Percentiles rank a stretch among this genome's conserved stretches.
Evolutionary conservation across 2,113 vertebrate species (phyloP).

Genomic region (Acanthochromis polyacanthus): DNA sequence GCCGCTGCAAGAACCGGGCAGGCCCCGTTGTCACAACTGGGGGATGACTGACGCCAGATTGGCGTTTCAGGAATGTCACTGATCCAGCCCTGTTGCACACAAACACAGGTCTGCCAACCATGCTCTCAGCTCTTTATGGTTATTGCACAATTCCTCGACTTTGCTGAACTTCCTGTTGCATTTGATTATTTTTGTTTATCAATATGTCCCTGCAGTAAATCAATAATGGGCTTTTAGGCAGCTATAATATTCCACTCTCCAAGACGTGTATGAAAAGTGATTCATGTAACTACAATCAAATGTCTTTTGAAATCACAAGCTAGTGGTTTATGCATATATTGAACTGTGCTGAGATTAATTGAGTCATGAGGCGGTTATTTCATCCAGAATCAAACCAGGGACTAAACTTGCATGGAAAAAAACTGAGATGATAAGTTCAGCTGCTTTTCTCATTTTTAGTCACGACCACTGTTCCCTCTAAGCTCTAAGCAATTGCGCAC

Average conservation of each 20-base stretch:
- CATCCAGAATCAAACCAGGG: too few species aligned
- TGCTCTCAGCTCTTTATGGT: conserved; percentile 82
- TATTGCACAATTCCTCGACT: conserved; percentile 13
- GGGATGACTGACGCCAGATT: conserved; percentile 72
- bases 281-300: too few species aligned
- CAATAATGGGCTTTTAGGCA: neutral
- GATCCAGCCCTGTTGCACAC: conserved; percentile 34
- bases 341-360: too few species aligned
- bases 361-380: too few species aligned
- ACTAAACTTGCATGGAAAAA: too few species aligned
- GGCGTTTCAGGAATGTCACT: conserved; percentile 76
- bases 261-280: neutral
- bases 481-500: too few species aligned
- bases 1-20: conserved; percentile 43
- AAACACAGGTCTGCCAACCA: conserved; percentile 75
- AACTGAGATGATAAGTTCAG: too few species aligned
- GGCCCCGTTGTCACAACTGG: conserved; percentile 70
- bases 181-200: neutral
- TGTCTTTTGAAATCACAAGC: neutral
- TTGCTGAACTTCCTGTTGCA: neutral
- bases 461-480: too few species aligned
- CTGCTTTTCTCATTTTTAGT: too few species aligned
- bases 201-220: neutral
- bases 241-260: too few species aligned
- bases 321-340: neutral